phyloP scores from a whole-genome alignment of 2,888 invertebrate species.

The Belgica antarctica region DNA sequence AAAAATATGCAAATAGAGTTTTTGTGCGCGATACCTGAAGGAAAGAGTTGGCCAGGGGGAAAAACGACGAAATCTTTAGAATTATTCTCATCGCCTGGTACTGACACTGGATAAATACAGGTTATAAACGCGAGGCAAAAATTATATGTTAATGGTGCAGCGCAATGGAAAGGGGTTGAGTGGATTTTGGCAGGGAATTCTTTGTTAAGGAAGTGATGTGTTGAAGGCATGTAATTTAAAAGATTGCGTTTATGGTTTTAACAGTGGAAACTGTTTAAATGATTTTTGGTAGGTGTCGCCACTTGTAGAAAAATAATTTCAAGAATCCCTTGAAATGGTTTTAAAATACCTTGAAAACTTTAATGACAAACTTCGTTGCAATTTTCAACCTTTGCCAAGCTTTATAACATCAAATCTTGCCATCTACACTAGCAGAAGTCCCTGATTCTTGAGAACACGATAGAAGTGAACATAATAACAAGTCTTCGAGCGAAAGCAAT shows the following conservation, averaged over 20 bases:
- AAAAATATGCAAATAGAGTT: conserved; percentile 25
- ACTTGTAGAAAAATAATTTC: no score
- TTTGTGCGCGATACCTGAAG: conserved; percentile 4
- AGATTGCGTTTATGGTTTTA: no score
- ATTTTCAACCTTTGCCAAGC: no score
- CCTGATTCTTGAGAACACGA: not conserved
- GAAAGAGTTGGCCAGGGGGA: not conserved
- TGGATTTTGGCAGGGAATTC: not conserved
- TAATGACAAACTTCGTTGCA: no score
- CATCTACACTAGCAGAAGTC: no score
- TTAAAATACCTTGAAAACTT: no score
- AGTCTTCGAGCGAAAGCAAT: conserved; percentile 26
- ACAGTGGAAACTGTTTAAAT: no score
- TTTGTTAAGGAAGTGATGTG: not conserved
- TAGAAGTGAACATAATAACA: not conserved
- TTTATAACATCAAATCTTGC: no score
- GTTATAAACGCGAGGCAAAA: conserved; percentile 43
- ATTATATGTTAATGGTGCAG: conserved; percentile 43
- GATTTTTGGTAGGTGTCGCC: no score
- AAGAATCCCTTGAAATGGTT: no score
- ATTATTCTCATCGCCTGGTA: not conserved
- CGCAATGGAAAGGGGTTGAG: not conserved
- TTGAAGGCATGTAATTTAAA: no score
- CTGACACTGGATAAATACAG: conserved; percentile 42
- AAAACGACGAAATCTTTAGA: not conserved